phyloP scores from a whole-genome alignment of 2,797 vertebrate genomes.

The Peromyscus melanophrys region DNA sequence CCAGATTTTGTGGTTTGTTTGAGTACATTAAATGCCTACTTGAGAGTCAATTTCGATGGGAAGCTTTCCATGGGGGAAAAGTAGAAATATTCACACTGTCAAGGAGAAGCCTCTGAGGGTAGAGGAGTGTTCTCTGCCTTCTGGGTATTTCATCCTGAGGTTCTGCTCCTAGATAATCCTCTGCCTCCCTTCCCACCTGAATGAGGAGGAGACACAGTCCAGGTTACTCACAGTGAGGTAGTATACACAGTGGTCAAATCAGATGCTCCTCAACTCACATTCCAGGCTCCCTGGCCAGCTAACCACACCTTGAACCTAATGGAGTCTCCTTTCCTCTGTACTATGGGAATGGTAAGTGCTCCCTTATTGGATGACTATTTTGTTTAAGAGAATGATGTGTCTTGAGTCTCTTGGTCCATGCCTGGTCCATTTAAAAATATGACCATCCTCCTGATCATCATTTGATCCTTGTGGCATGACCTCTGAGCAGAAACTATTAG shows the following conservation, averaged over 20 bases:
- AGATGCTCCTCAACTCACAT: neutral
- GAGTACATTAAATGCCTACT: neutral
- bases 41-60: conserved; percentile 14
- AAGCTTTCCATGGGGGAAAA: neutral
- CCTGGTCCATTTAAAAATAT: neutral
- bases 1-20: neutral
- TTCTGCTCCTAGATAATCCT: neutral
- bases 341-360: neutral
- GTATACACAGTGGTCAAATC: neutral
- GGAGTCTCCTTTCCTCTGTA: neutral
- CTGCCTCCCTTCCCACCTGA: neutral
- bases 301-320: neutral
- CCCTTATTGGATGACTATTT: neutral
- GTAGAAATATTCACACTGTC: neutral
- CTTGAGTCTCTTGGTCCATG: neutral
- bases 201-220: neutral
- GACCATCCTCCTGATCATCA: neutral
- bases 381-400: conserved; percentile 13
- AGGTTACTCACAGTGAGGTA: neutral
- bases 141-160: neutral
- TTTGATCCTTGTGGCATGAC: neutral
- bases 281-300: neutral
- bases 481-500: conserved; percentile 8
- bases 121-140: neutral
- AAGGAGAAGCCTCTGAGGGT: neutral